A percentile compares a stretch with the other conserved stretches of the same genome.
phyloP scores from a whole-genome alignment of 2,888 invertebrate genomes.

The Lasius platythorax region DNA sequence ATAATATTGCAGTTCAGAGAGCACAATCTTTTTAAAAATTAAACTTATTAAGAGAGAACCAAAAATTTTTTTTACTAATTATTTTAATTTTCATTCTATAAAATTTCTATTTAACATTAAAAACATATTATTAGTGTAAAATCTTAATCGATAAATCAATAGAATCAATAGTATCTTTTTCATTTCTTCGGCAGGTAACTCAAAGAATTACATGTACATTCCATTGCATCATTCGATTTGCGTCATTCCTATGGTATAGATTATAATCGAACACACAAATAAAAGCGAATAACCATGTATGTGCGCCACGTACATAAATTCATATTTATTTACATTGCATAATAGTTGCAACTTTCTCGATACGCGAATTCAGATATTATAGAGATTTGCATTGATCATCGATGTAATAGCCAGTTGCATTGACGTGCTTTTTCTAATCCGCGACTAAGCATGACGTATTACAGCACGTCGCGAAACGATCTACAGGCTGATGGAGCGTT shows the following conservation, averaged over 20 bases:
- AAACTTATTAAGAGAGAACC: background rate
- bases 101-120: background rate
- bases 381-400: slow-evolving; percentile 46
- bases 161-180: background rate
- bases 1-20: background rate
- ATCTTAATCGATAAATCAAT: background rate
- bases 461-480: slow-evolving; percentile 29
- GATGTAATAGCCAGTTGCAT: slow-evolving; percentile 44
- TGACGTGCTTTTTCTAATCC: slow-evolving; percentile 39
- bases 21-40: background rate
- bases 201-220: slow-evolving; percentile 11
- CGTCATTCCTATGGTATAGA: slow-evolving; percentile 19
- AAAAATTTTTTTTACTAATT: background rate
- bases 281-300: slow-evolving; percentile 17
- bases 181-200: background rate
- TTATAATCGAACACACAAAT: slow-evolving; percentile 40
- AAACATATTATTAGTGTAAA: background rate
- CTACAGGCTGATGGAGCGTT: slow-evolving; percentile 24
- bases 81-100: background rate
- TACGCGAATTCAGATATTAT: slow-evolving; percentile 58
- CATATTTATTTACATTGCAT: slow-evolving; percentile 42
- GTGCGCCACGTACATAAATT: slow-evolving; percentile 11
- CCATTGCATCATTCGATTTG: slow-evolving; percentile 15
- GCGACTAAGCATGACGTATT: slow-evolving; percentile 57
- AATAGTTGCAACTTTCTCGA: slow-evolving; percentile 45